Evolutionary conservation across 2,113 vertebrate species (phyloP), one percentile per base, ranked within the genome.

Genomic region (Siphamia tubifer): DNA sequence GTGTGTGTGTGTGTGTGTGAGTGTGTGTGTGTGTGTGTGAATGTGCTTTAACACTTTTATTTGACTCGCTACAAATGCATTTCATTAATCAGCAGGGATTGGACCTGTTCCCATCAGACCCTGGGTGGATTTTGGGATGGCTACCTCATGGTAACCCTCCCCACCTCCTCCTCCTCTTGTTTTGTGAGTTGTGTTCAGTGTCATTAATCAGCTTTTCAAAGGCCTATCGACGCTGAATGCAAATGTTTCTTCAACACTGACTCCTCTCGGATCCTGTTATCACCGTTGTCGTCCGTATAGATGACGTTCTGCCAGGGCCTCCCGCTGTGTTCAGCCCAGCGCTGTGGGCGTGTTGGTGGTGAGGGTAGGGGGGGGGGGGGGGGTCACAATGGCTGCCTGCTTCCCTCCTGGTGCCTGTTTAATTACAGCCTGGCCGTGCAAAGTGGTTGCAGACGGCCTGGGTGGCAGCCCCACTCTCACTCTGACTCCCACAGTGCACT

Each of bases 391-490:
- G 76, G 82, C 72, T 69, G 73, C 82, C 64, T 84, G 79, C 77
- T 83, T 78, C 84, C 66, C n/a, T 61, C 79, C 74, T 67, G 75
- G 77, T 84, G 85, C 75, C 69, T 72, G 82, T 77, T 88, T 92
- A 91, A 90, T 92, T 90, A 91, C 76, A 89, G 74, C 87, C 74
- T 60, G 68, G 68, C 62, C 57, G 13, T 65, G 57, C 64, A 73
- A 34, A 55, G 73, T 16, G 75, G 77, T 73, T 56, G 65, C 81
- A 67, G 77, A 68, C 87, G 60, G 82, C 83, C 70, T 89, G 85
- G 83, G 89, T 86, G 90, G 87, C 74, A 81, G 78, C 70, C 40
- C 49, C 42, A 66, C 72, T 67, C 68, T 81, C 80, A 67, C 77
- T 77, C 42, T 28, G 63, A 88, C 82, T 82, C 80, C 85, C 68